Evolutionary conservation across 1,140 invertebrate species (phyloP).

Genomic region (Leucophenga varia): DNA sequence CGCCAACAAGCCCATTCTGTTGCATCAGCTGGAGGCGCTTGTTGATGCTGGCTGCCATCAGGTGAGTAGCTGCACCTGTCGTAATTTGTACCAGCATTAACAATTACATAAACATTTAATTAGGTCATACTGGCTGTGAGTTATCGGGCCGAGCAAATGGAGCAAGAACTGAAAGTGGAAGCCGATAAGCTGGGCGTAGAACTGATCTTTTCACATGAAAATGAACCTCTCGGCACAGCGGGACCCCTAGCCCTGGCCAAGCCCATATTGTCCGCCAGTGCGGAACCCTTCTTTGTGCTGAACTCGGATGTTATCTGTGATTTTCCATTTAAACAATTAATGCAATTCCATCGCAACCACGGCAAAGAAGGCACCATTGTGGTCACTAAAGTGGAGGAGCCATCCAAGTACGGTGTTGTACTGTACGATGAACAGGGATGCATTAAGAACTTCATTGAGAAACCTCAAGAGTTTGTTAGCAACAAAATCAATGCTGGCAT

Average conservation of each 20-base stretch:
- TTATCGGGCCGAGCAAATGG: slow-evolving; percentile 96
- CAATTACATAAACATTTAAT: too few relatives aligned
- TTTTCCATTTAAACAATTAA: slow-evolving; percentile 96
- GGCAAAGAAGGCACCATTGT: slow-evolving; percentile 97
- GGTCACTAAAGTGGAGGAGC: slow-evolving; percentile 98
- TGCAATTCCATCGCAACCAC: slow-evolving; percentile 90
- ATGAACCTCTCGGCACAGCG: slow-evolving; percentile 97
- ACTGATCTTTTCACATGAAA: slow-evolving; percentile 93
- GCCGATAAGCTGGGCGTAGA: slow-evolving; percentile 81
- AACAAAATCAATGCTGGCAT: slow-evolving; percentile 99
- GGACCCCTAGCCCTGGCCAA: slow-evolving; percentile 93
- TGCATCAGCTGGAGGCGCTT: slow-evolving; percentile 92
- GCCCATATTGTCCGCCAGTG: slow-evolving; percentile 68
- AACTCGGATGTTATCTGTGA: slow-evolving; percentile 99
- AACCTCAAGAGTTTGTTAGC: slow-evolving; percentile 98
- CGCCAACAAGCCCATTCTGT: slow-evolving; percentile 97
- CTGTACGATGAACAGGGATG: slow-evolving; percentile 84
- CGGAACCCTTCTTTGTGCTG: slow-evolving; percentile 96
- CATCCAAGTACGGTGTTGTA: slow-evolving; percentile 99
- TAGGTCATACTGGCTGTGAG: slow-evolving; percentile 95
- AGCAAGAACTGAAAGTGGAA: slow-evolving; percentile 85
- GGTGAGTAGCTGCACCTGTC: too few relatives aligned
- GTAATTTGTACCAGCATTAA: too few relatives aligned
- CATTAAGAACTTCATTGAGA: slow-evolving; percentile 96
- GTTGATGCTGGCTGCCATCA: slow-evolving; percentile 88